Base-by-base conservation (phyloP, 2,113 vertebrate species). In the Lanius collurio region DNA sequence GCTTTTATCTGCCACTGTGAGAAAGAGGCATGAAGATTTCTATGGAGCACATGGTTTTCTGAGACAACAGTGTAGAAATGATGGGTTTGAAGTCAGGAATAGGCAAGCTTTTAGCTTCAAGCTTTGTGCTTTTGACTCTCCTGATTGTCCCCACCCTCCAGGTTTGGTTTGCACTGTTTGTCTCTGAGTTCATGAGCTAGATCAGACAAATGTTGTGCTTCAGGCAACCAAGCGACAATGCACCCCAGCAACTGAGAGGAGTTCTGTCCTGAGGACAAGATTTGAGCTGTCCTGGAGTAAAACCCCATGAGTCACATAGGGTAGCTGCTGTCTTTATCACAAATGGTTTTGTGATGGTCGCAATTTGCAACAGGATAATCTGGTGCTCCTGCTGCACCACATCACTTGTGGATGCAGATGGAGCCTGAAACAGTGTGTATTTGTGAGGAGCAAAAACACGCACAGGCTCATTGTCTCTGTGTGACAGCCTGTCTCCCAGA, bases 281-380 rank as follows among this genome's bases (percentile, higher is more conserved):
- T 70, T 35, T 55, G 46, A 50, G 37, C 73, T 74, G 37, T 41
- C 47, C 64, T 92, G 56, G 49, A 64, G 10, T 35, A 39, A 78
- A 93, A 57, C 35, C 26, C 31, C 55, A 3, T 0, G 3, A 44
- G 19, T 21, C 3, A 1, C 2, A 1, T 7, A 24, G 52, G 8
- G 24, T 19, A 55, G n/a, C 44, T 68, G 17, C 46, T 44, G 53
- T 69, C 31, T 28, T 79, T 8, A 39, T 37, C 46, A 74, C 26
- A 69, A 62, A 31, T 2, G n/a, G 31, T 7, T 83, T 62, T 85
- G 57, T 50, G 73, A 15, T 46, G 37, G 9, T 27, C 88, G 63
- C 26, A 28, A 1, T 42, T n/a, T 65, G 35, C 39, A 56, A 1
- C 4, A 49, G 62, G 23, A 68, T 65, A 42, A 73, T 28, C 37